Percentiles rank a stretch among this genome's conserved stretches.
phyloP scores from a whole-genome alignment of 2,113 vertebrate genomes.

The Sylvietta virens region DNA sequence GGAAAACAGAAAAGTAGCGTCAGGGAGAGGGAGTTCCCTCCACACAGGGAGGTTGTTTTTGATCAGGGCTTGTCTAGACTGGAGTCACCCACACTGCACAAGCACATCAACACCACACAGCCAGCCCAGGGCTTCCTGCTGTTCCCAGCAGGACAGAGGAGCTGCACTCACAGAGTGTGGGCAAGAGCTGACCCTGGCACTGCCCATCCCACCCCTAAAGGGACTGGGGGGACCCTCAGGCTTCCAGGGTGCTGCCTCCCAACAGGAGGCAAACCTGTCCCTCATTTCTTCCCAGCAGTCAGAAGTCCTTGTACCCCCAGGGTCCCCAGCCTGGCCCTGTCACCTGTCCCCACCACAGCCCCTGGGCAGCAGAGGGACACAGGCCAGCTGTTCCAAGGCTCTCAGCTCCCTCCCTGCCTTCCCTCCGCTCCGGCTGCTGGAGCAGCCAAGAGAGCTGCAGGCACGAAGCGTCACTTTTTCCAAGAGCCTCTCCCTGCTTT shows the following conservation, averaged over 20 bases:
- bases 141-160: background rate
- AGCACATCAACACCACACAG: background rate
- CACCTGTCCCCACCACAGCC: background rate
- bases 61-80: constrained; percentile 44
- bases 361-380: background rate
- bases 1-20: background rate
- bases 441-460: constrained; percentile 9
- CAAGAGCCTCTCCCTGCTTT: background rate
- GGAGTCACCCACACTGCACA: background rate
- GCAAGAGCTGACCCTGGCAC: background rate
- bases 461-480: constrained; percentile 48
- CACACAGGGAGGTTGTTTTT: background rate
- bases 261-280: no score
- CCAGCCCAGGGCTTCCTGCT: background rate
- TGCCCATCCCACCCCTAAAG: background rate
- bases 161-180: fast-evolving
- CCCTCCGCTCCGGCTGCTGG: fast-evolving
- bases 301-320: background rate
- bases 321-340: background rate
- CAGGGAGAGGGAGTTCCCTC: background rate
- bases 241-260: background rate
- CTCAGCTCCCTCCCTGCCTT: background rate
- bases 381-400: background rate
- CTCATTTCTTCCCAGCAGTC: background rate
- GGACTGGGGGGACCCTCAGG: background rate